Percentiles rank a stretch among this genome's conserved stretches.
These are phyloP conservation scores for Porites divaricata DNA, from an alignment of 92 coral and sea anemone species.

Conservation along the genomic window DNA sequence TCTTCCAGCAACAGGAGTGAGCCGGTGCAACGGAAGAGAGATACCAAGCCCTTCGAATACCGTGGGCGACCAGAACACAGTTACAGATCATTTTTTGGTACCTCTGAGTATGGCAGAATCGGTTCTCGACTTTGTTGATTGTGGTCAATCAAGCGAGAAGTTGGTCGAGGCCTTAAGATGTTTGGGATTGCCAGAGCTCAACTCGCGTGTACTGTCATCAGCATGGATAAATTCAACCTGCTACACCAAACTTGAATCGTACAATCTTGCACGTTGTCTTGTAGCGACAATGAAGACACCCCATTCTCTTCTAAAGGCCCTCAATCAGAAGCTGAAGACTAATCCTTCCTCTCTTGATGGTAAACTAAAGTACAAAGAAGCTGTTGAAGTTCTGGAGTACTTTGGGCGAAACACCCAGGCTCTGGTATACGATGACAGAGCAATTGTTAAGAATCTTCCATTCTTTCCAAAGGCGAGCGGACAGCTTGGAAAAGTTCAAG, in stretches of 20 bases:
- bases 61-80: background rate
- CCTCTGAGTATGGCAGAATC: constrained; percentile 58
- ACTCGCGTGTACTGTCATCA: background rate
- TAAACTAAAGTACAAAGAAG: constrained; percentile 8
- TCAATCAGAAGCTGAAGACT: constrained; percentile 26
- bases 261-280: constrained; percentile 2
- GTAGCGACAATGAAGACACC: constrained; percentile 54
- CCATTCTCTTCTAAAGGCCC: constrained; percentile 28
- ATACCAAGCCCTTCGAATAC: too few species aligned
- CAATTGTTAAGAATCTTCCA: constrained; percentile 42
- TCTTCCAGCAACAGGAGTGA: constrained; percentile 53
- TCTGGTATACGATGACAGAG: background rate
- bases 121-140: constrained; percentile 25
- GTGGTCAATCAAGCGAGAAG: background rate
- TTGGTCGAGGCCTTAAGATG: constrained; percentile 22
- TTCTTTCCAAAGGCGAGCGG: constrained; percentile 44
- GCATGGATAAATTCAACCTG: background rate
- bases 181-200: constrained; percentile 56
- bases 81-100: constrained; percentile 40
- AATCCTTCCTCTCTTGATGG: background rate
- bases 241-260: background rate
- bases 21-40: background rate
- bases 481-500: background rate
- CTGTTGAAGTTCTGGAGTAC: constrained; percentile 33
- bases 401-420: constrained; percentile 12